Base-by-base conservation (phyloP, 2,113 vertebrate species). In the Lanius collurio region DNA sequence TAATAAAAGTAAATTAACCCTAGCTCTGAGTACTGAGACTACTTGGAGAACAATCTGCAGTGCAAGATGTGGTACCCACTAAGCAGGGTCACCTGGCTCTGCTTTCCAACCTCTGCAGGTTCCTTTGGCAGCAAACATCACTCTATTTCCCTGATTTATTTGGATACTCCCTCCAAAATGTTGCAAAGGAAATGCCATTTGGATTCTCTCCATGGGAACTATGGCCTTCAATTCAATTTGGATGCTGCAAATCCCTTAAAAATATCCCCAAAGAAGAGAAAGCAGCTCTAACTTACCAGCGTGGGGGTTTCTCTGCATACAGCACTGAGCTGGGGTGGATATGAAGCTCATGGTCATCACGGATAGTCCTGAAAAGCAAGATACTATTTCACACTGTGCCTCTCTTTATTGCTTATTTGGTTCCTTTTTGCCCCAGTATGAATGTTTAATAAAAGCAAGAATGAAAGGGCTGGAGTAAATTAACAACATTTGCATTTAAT, bases 281-380 rank as follows among this genome's bases (percentile, higher is more conserved):
- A 41, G 53, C 19, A 76, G 60, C 53, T 93, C 22, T 30, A 14
- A 68, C 98, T 98, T 82, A 99, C 99, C 99, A 99, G 96, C 99
- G 99, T 44, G 99, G 99, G 17, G 99, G 99, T 90, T 99, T 99
- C 97, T 99, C 99, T 23, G 98, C 99, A 17, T 98, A 99, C 39
- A 99, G 95, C 79, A 99, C 99, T 2, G 99, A 99, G 20, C 98
- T 99, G 8, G 99, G 99, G 90, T 99, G 99, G 92, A 99, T 99
- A 70, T 99, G 98, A 31, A 99, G 98, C 69, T 99, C 99, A 3
- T 99, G 98, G 59, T 99, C 99, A 13, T 99, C 99, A 79, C 99
- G 98, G 96, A 99, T 98, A 41, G 99, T 99, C 98, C 99, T 99
- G 92, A 65, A 31, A 94, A 95, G 53, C 62, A 97, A 71, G 68